phyloP scores from a whole-genome alignment of 2,113 vertebrate genomes.

The Cyprinus carpio region DNA sequence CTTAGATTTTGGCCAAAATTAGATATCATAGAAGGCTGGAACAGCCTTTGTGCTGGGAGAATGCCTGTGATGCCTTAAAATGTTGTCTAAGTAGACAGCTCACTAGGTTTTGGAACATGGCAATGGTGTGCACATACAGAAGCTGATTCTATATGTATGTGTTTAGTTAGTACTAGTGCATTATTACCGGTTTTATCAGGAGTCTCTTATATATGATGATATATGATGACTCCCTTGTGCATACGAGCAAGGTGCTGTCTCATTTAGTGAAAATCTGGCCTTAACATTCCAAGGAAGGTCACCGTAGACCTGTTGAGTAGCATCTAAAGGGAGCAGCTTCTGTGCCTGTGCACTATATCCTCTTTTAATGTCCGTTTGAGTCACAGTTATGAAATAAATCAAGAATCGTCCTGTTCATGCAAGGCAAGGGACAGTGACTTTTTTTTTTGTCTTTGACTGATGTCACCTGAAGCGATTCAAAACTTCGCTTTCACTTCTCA shows the following conservation, averaged over 20 bases:
- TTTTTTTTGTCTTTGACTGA: conserved; percentile 32
- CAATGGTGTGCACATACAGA: background rate
- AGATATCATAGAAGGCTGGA: background rate
- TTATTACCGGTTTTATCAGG: background rate
- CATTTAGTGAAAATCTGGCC: conserved; percentile 45
- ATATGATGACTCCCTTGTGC: background rate
- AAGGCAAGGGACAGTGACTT: conserved; percentile 56
- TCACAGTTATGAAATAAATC: background rate
- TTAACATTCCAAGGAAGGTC: conserved; percentile 55
- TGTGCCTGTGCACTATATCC: background rate
- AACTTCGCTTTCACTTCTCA: conserved; percentile 51
- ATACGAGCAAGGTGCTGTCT: conserved; percentile 33
- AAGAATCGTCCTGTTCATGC: conserved; percentile 19
- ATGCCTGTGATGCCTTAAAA: conserved; percentile 9
- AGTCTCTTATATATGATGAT: background rate
- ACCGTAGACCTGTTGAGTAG: conserved; percentile 20
- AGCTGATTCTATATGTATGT: background rate
- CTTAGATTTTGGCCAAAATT: conserved; percentile 4
- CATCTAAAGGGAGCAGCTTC: conserved; percentile 37
- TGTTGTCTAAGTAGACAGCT: background rate
- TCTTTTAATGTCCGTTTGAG: background rate
- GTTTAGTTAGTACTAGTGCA: background rate
- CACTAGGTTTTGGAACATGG: conserved; percentile 29
- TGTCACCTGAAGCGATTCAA: conserved; percentile 55
- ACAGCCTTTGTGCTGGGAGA: background rate